Conservation (phyloP, 2,113 vertebrate species). For the Ginglymostoma cirratum region DNA sequence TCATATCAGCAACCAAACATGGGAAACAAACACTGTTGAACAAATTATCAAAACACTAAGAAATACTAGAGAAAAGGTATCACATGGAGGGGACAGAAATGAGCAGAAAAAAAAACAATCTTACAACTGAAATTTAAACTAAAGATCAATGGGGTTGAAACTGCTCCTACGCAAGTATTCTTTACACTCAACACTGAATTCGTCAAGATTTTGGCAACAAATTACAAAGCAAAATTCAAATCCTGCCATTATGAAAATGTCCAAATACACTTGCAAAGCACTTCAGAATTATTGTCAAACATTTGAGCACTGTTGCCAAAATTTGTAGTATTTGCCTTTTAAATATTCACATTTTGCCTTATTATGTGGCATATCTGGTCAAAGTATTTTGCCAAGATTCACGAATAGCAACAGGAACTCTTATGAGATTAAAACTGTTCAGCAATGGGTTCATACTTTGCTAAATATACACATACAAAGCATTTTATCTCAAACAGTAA, state of each 20-base stretch:
- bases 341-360: background rate
- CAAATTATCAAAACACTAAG: background rate
- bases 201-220: background rate
- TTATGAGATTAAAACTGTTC: background rate
- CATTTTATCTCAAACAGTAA: background rate
- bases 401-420: background rate
- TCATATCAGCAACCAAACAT: background rate
- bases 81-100: background rate
- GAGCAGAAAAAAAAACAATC: no score
- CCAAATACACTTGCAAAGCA: background rate
- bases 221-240: slow-evolving; percentile 29
- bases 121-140: background rate
- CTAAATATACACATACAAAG: background rate
- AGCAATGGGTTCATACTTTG: background rate
- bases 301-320: background rate
- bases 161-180: background rate
- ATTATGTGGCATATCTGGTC: background rate
- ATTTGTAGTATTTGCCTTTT: background rate
- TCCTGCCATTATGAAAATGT: background rate
- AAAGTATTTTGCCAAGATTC: background rate
- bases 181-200: background rate
- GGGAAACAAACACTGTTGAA: background rate
- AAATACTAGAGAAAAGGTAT: background rate
- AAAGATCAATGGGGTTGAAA: background rate
- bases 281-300: background rate